These are phyloP conservation scores for Acinonyx jubatus DNA, from an alignment of 2,113 vertebrate genomes.

Conservation along the genomic window DNA sequence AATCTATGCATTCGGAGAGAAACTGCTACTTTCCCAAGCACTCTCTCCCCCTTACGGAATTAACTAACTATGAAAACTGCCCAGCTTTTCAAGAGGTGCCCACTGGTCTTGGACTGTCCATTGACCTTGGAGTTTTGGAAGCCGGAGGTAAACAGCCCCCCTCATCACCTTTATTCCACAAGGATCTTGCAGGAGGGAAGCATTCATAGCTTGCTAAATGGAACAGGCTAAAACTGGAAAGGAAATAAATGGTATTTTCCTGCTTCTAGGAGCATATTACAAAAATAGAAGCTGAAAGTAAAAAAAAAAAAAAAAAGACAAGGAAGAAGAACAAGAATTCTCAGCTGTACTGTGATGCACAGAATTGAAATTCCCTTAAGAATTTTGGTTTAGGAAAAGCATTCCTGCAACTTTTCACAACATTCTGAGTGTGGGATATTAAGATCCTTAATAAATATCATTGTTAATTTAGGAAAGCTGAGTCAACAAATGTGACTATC, in stretches of 20 bases:
- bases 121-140: neutral
- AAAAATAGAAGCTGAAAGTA: conserved; percentile 60
- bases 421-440: neutral
- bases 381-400: conserved; percentile 36
- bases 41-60: neutral
- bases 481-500: neutral
- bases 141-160: neutral
- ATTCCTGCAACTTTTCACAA: neutral
- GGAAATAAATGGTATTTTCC: conserved; percentile 55
- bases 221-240: conserved; percentile 36
- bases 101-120: rapidly evolving
- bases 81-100: neutral
- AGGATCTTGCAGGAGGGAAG: neutral
- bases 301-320: neutral
- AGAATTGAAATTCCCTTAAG: conserved; percentile 47
- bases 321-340: neutral
- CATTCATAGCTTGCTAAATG: neutral
- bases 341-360: neutral
- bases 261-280: conserved; percentile 43
- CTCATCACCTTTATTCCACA: neutral
- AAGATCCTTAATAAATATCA: conserved; percentile 41
- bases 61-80: neutral
- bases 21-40: neutral
- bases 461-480: conserved; percentile 9
- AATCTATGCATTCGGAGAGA: neutral